A percentile compares a stretch with the other conserved stretches of the same genome.
These are phyloP conservation scores for Phoenicopterus ruber DNA, from an alignment of 2,113 vertebrate genomes.

Conservation along the genomic window DNA sequence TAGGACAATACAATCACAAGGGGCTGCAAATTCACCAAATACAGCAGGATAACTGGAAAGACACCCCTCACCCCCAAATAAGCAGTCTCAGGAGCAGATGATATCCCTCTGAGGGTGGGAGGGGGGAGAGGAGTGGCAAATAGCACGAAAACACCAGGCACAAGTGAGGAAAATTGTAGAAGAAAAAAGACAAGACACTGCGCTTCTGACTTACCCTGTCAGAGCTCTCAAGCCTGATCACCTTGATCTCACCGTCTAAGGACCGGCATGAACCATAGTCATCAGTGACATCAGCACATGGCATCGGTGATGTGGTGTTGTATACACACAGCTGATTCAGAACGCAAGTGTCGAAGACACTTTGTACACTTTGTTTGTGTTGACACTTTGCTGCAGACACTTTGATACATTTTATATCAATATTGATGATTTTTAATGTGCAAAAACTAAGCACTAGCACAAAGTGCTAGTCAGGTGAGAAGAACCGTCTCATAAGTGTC, in stretches of 20 bases:
- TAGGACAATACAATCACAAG: background rate
- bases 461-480: background rate
- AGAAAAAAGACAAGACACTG: background rate
- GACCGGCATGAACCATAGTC: background rate
- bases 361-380: background rate
- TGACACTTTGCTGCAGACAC: background rate
- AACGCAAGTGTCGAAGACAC: background rate
- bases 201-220: background rate
- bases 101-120: background rate
- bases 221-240: background rate
- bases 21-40: background rate
- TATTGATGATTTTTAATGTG: background rate
- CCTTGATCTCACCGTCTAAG: background rate
- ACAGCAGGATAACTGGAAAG: background rate
- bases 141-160: background rate
- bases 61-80: background rate
- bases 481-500: no score
- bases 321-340: background rate
- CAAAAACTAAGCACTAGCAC: background rate
- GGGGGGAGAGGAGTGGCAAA: background rate
- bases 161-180: background rate
- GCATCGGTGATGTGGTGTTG: background rate
- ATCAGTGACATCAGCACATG: background rate
- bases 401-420: background rate
- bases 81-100: background rate